Conservation (phyloP, 2,113 vertebrate genomes). For the Acrocephalus kingi region DNA sequence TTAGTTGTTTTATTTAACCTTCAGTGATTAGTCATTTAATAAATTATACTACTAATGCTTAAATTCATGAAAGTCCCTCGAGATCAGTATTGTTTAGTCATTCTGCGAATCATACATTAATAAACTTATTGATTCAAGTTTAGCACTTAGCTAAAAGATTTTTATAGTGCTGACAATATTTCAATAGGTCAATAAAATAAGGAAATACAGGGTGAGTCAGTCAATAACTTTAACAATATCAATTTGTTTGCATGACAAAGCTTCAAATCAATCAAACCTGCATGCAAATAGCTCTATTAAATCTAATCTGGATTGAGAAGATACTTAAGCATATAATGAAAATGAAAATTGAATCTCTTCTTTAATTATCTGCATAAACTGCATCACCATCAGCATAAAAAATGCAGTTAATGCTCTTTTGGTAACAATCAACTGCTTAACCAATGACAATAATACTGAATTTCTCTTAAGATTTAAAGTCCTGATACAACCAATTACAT, state of each 20-base stretch:
- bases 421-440: conserved; percentile 55
- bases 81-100: neutral
- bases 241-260: conserved; percentile 64
- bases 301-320: conserved; percentile 56
- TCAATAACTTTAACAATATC: conserved; percentile 60
- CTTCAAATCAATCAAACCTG: conserved; percentile 61
- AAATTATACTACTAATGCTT: neutral
- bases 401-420: conserved; percentile 5
- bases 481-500: neutral
- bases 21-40: neutral
- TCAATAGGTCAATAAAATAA: conserved; percentile 60
- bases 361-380: conserved; percentile 74
- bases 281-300: conserved; percentile 69
- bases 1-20: neutral
- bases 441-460: neutral
- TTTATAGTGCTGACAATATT: conserved; percentile 35
- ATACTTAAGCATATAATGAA: conserved; percentile 64
- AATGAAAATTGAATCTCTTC: conserved; percentile 70
- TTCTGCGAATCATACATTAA: neutral
- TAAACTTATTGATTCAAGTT: conserved; percentile 33
- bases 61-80: neutral
- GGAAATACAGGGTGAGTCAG: conserved; percentile 17
- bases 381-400: conserved; percentile 54
- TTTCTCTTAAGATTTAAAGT: conserved; percentile 14
- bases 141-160: conserved; percentile 32